Base-by-base conservation (phyloP, 2,113 vertebrate species). In the Falco punctatus region DNA sequence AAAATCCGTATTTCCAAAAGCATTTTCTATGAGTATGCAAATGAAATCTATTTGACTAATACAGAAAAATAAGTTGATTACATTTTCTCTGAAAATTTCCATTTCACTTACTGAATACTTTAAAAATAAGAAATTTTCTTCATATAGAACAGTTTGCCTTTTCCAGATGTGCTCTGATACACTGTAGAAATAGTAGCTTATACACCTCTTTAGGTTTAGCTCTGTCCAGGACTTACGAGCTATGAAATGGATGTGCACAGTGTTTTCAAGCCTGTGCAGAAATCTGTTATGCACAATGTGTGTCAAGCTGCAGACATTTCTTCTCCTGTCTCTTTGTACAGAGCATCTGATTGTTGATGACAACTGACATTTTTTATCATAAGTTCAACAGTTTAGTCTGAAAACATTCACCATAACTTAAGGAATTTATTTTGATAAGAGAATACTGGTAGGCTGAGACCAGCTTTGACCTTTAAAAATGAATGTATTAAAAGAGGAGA, bases 351-450 rank as follows among this genome's bases (percentile, higher is more conserved):
- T 95, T 75, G 77, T 12, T 92, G 77, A 93, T 96, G 91, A 91
- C 85, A 96, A 95, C 70, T 95, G 96, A 96, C 90, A 85, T 87
- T 96, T 95, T 93, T 92, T 91, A 94, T 95, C 69, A 26, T 49
- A 91, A 88, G 59, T 96, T 96, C 77, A 95, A 71, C 65, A 91
- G 54, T 93, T 90, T 83, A 81, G 77, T 94, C 88, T 88, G 84
- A 84, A 85, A 94, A 80, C 72, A 86, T 89, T 97, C 85, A 83
- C 42, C 55, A 33, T 79, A 75, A 86, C 72, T 92, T 94, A 73
- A 46, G 54, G 46, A 84, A 85, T 95, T 90, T 82, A 86, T 96
- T 94, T 96, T 95, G 92, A 88, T 79, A 82, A 92, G 72, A 71
- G 30, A 65, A 86, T 40, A 35, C 55, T 75, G 74, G 46, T 66